phyloP scores from a whole-genome alignment of 2,888 invertebrate species.

The Callosobruchus maculatus region DNA sequence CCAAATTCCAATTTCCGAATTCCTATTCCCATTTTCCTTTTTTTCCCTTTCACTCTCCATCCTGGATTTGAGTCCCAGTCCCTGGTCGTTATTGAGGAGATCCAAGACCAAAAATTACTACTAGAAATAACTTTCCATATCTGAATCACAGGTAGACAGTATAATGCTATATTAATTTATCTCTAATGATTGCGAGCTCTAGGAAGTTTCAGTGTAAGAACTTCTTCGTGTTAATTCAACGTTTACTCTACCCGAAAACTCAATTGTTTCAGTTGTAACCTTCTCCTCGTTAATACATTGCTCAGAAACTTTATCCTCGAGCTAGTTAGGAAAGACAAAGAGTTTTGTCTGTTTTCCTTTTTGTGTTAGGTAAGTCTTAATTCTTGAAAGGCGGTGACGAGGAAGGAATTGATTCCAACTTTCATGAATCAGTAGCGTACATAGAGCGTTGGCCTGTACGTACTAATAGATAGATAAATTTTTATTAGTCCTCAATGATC shows the following conservation, averaged over 20 bases:
- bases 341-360: not conserved
- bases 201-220: not conserved
- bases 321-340: not conserved
- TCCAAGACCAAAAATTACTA: too few relatives aligned
- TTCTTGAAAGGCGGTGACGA: not conserved
- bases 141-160: too few relatives aligned
- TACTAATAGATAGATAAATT: too few relatives aligned
- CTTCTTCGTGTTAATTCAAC: not conserved
- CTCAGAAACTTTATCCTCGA: not conserved
- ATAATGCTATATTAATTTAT: too few relatives aligned
- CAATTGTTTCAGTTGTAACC: not conserved
- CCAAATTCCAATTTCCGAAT: too few relatives aligned
- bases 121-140: too few relatives aligned
- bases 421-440: not conserved
- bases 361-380: not conserved
- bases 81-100: too few relatives aligned
- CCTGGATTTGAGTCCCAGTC: too few relatives aligned
- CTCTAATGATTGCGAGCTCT: too few relatives aligned
- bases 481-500: too few relatives aligned
- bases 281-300: not conserved
- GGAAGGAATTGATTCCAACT: not conserved
- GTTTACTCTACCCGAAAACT: not conserved
- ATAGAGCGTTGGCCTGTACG: not conserved
- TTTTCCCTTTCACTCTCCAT: too few relatives aligned
- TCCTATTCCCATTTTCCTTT: too few relatives aligned